Evolutionary conservation across 2,888 invertebrate genomes (phyloP).

Genomic region (Zygogramma bicolorata): DNA sequence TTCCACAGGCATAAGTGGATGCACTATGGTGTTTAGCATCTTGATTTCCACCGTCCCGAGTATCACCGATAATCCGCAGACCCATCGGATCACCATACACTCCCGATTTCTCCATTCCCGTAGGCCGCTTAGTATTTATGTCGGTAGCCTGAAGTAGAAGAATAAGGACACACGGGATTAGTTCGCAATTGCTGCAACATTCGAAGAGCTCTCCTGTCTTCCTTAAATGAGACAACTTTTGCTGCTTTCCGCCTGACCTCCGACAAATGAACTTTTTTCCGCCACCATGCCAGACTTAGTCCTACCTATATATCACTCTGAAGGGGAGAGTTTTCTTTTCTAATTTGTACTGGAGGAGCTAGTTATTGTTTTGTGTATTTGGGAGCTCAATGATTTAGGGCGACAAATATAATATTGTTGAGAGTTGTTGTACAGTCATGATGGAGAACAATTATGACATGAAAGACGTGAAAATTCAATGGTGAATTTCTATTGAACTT

Average conservation of each 20-base stretch:
- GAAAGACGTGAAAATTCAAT: no score
- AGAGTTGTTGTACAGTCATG: no score
- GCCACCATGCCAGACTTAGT: slow-evolving; percentile 49
- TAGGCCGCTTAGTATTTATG: slow-evolving; percentile 63
- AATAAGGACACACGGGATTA: slow-evolving; percentile 65
- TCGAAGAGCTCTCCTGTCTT: slow-evolving; percentile 62
- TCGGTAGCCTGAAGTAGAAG: slow-evolving; percentile 60
- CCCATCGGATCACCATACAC: slow-evolving; percentile 12
- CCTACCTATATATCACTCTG: slow-evolving; percentile 54
- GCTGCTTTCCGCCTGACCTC: slow-evolving; percentile 65
- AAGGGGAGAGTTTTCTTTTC: slow-evolving; percentile 44
- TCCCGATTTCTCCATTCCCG: slow-evolving; percentile 40
- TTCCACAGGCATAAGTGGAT: no score
- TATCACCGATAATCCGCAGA: no score
- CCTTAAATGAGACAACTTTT: slow-evolving; percentile 66
- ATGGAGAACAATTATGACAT: no score
- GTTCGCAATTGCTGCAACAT: slow-evolving; percentile 62
- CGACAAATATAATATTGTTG: not conserved
- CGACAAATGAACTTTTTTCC: slow-evolving; percentile 66
- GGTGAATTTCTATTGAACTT: no score
- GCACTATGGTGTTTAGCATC: no score
- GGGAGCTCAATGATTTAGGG: not conserved
- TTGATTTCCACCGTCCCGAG: no score
- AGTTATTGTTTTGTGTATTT: not conserved
- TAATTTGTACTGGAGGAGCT: slow-evolving; percentile 22